Percentiles rank a stretch among this genome's conserved stretches.
phyloP scores from a whole-genome alignment of 2,888 invertebrate species.

The Eupelmus urozonus region DNA sequence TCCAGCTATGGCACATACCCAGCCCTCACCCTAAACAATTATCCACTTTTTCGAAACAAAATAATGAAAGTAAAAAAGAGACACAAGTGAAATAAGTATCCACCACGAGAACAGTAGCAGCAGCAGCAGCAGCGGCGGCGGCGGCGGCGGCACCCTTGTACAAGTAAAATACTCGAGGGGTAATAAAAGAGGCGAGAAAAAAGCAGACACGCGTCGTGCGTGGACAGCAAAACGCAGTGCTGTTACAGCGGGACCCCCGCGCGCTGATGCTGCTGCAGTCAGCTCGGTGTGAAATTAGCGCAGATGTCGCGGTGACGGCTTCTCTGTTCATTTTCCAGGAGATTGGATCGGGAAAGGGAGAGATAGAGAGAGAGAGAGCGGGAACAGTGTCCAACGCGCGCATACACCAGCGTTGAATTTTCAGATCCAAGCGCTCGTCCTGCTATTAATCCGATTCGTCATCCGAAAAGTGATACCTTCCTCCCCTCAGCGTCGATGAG shows the following conservation, averaged over 20 bases:
- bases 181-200: background rate
- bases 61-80: conserved; percentile 17
- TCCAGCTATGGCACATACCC: conserved; percentile 22
- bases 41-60: conserved; percentile 31
- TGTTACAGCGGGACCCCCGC: background rate
- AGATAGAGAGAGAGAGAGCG: conserved; percentile 51
- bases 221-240: too few relatives aligned
- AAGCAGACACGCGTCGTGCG: background rate
- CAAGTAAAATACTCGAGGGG: background rate
- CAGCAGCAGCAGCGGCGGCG: too few relatives aligned
- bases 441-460: conserved; percentile 66
- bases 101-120: conserved; percentile 5
- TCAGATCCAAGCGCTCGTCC: conserved; percentile 63
- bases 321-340: conserved; percentile 77
- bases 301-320: conserved; percentile 76
- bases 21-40: conserved; percentile 51
- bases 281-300: conserved; percentile 77
- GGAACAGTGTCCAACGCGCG: conserved; percentile 4
- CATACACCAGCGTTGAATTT: conserved; percentile 64
- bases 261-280: conserved; percentile 16
- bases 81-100: conserved; percentile 46
- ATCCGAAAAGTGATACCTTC: conserved; percentile 62
- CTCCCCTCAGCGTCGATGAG: conserved; percentile 26
- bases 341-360: conserved; percentile 73
- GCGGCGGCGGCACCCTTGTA: conserved; percentile 3